These are phyloP conservation scores for Brachypalpus laphriformis DNA, from an alignment of 2,888 invertebrate species.

Conservation along the genomic window DNA sequence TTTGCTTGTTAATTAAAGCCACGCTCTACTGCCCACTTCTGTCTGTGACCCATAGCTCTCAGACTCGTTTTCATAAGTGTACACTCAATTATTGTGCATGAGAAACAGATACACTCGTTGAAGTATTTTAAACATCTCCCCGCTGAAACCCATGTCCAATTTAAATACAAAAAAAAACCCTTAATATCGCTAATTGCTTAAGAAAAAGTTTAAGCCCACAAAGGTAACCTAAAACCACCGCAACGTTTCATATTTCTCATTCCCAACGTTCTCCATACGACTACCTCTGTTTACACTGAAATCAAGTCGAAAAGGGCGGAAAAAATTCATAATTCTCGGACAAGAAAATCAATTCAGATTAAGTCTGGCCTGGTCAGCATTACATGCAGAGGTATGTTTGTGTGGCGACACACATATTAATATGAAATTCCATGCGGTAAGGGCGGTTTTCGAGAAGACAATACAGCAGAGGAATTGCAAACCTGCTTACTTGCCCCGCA, in stretches of 20 bases:
- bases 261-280: not conserved
- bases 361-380: conserved; percentile 14
- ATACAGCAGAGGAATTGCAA: not conserved
- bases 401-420: conserved; percentile 1
- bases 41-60: no score
- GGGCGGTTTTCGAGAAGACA: not conserved
- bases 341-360: conserved; percentile 9
- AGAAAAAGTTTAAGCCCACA: conserved; percentile 40
- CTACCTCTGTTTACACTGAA: not conserved
- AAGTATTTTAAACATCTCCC: not conserved
- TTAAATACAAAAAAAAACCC: not conserved
- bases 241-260: conserved; percentile 9
- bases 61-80: no score
- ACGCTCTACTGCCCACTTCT: no score
- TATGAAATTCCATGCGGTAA: not conserved
- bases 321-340: not conserved
- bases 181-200: conserved; percentile 31
- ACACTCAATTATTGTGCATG: no score
- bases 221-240: conserved; percentile 38
- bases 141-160: not conserved
- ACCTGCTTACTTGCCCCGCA: not conserved
- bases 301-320: not conserved
- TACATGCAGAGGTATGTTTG: not conserved
- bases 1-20: no score
- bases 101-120: no score